A percentile compares a stretch with the other conserved stretches of the same genome.
phyloP scores from a whole-genome alignment of 2,113 vertebrate species.

The Columba janthina region DNA sequence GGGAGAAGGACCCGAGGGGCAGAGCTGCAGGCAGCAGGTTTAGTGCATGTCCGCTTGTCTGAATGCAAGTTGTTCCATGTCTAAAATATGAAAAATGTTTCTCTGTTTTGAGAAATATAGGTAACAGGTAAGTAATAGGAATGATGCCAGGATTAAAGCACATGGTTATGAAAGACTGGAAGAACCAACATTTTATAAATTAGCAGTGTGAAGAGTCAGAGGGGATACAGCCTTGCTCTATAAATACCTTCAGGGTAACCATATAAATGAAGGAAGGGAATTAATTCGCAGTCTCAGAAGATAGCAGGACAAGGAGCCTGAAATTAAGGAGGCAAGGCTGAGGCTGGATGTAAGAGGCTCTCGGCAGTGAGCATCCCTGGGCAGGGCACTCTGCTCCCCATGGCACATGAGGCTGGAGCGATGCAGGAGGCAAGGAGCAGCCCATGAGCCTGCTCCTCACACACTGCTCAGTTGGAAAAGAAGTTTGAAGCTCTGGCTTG shows the following conservation, averaged over 20 bases:
- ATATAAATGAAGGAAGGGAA: constrained; percentile 64
- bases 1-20: not conserved
- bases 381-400: not conserved
- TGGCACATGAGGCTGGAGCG: not conserved
- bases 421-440: not conserved
- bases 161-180: constrained; percentile 2
- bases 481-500: not conserved
- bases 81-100: not conserved
- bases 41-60: rapidly evolving
- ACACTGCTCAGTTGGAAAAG: not conserved
- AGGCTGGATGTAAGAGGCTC: not conserved
- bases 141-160: not conserved
- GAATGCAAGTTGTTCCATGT: not conserved
- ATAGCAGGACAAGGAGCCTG: constrained; percentile 30
- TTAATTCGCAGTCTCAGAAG: constrained; percentile 50
- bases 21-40: not conserved
- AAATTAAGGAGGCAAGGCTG: constrained; percentile 8
- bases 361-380: not conserved
- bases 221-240: constrained; percentile 38
- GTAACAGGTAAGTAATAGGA: not conserved
- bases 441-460: not conserved
- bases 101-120: not conserved
- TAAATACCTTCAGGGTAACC: constrained; percentile 68
- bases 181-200: constrained; percentile 28
- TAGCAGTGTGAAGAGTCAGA: constrained; percentile 34